Conservation (phyloP, 2,113 vertebrate species). For the Oreotrochilus melanogaster region DNA sequence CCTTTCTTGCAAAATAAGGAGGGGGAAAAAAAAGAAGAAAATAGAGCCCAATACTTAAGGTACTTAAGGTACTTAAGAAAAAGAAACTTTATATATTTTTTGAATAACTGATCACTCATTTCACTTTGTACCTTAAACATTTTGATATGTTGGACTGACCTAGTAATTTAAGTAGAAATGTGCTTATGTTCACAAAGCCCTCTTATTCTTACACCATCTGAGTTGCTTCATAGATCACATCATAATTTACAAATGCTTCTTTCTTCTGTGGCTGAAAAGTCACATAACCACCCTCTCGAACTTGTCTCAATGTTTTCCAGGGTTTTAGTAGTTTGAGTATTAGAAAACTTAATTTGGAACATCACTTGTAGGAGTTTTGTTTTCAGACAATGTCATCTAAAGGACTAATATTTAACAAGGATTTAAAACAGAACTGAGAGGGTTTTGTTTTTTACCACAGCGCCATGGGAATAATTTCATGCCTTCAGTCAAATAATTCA, state of each 20-base stretch:
- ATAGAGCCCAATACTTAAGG: not conserved
- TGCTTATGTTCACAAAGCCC: not conserved
- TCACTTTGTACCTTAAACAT: not conserved
- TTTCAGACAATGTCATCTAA: not conserved
- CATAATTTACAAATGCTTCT: conserved; percentile 57
- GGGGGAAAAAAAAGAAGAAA: not conserved
- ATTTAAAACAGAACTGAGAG: not conserved
- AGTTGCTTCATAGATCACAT: not conserved
- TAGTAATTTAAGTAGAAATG: not conserved
- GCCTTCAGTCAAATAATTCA: not conserved
- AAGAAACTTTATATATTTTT: not conserved
- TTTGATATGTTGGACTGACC: not conserved
- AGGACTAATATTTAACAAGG: not conserved
- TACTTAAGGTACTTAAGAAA: not conserved
- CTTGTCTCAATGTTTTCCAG: conserved; percentile 76
- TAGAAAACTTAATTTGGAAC: conserved; percentile 75
- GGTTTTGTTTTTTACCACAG: not conserved
- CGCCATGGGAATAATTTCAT: not conserved
- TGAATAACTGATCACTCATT: not conserved
- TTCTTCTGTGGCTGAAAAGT: conserved; percentile 12
- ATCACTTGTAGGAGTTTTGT: not conserved
- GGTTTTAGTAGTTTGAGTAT: conserved; percentile 78
- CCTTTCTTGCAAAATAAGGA: not conserved
- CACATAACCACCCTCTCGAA: conserved; percentile 70
- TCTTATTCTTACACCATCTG: not conserved